Base-by-base conservation (phyloP, 1,140 invertebrate species). In the Cyclina sinensis region DNA sequence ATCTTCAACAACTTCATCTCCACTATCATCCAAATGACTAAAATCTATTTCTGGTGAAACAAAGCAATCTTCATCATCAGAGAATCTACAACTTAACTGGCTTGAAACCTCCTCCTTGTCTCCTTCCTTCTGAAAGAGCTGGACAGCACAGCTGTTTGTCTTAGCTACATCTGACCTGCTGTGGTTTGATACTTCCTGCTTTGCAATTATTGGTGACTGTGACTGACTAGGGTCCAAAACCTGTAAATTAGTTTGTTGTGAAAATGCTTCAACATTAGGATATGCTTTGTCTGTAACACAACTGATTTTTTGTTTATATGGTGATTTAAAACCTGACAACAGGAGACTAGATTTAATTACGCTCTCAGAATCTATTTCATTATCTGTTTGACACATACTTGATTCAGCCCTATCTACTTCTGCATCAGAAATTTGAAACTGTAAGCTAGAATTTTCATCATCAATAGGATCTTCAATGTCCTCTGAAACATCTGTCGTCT, bases 11-110 rank as follows among this genome's bases (percentile, higher is more conserved):
- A 68, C 51, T 32, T 83, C 62, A 51, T 48, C 78, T 32, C 30
- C 35, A 70, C 21, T n/a, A n/a, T 86, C 57, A 59, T n/a, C 35
- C 65, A 84, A 24, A 32, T 48, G 48, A 54, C 65, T 73, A 74
- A 84, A 74, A 54, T 84, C 70, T 16, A 84, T 54, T 24, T 84
- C 48, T 18, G 48, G 82, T 35, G 35, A 70, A 54, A 21, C 24
- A 74, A 84, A 74, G 14, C 32, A 39, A 83, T 68, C 12, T 37
- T 83, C 62, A 48, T 68, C 86, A 81, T 83, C 80, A 46, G 80
- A 83, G 51, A 83, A 83, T 7, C 37, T 39, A 68, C 80, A 83
- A 62, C 32, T 70, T n/a, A 70, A 70, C 35, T 37, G 32, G 37
- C 65, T 70, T 4, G 21, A 1, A 16, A 37, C 65, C 14, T 70